Percentiles rank a stretch among this genome's conserved stretches.
Conservation (phyloP, 2,113 vertebrate genomes). For the Pao palembangensis region DNA sequence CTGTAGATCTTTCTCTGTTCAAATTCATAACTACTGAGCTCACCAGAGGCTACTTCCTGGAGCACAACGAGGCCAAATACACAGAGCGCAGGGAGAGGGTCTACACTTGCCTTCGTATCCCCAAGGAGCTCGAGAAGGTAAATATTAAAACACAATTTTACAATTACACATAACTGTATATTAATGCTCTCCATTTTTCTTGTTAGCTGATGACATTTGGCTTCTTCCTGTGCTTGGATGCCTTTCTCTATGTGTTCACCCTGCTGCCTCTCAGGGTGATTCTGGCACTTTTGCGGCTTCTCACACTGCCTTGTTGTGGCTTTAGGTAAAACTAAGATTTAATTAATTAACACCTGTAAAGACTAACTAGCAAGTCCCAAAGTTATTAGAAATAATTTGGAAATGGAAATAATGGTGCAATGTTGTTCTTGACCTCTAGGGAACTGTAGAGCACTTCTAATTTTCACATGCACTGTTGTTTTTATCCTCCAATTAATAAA, state of each 20-base stretch:
- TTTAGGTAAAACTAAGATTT: constrained; percentile 77
- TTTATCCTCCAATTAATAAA: background rate
- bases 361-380: background rate
- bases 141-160: background rate
- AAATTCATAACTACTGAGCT: constrained; percentile 94
- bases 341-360: background rate
- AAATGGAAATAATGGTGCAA: too few relatives aligned
- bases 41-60: constrained; percentile 96
- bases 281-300: constrained; percentile 86
- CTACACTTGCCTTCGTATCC: constrained; percentile 95
- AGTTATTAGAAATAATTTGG: too few relatives aligned
- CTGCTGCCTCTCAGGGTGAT: constrained; percentile 90
- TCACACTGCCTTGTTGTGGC: constrained; percentile 92
- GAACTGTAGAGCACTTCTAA: constrained; percentile 23
- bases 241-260: constrained; percentile 96
- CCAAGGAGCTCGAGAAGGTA: constrained; percentile 96
- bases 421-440: constrained; percentile 19
- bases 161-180: background rate
- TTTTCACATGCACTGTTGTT: background rate
- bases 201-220: constrained; percentile 94
- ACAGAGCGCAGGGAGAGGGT: constrained; percentile 93
- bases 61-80: constrained; percentile 98
- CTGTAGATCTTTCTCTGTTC: constrained; percentile 86
- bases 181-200: constrained; percentile 21
- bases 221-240: constrained; percentile 97